A percentile compares a stretch with the other conserved stretches of the same genome.
phyloP scores from a whole-genome alignment of 2,113 vertebrate genomes.

The Orientallactaga bullata region DNA sequence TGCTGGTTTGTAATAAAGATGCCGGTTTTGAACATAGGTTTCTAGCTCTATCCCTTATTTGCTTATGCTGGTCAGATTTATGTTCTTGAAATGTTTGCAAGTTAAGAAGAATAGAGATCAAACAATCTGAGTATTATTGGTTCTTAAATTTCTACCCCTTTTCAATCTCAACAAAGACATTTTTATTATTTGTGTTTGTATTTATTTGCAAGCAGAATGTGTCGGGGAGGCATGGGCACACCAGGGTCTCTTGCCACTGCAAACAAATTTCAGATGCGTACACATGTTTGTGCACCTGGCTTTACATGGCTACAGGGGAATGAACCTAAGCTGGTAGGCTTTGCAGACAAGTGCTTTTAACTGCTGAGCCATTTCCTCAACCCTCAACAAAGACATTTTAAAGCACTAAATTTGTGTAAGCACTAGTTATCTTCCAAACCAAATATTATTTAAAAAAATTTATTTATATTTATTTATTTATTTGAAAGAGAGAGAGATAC shows the following conservation, averaged over 20 bases:
- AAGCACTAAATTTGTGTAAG: neutral
- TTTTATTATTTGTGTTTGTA: neutral
- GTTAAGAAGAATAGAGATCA: neutral
- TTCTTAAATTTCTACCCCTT: neutral
- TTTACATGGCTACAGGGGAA: too few relatives aligned
- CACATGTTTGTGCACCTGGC: too few relatives aligned
- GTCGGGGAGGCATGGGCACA: too few relatives aligned
- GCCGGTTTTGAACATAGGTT: neutral
- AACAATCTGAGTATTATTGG: neutral
- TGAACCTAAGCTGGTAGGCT: too few relatives aligned
- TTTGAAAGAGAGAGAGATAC: too few relatives aligned
- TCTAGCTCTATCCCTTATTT: neutral
- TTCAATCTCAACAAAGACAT: constrained; percentile 9
- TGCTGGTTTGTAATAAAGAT: neutral
- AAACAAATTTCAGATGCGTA: too few relatives aligned
- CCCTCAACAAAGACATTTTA: neutral
- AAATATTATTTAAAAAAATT: neutral
- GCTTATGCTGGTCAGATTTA: neutral
- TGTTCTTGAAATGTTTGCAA: neutral
- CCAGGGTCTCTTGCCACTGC: too few relatives aligned
- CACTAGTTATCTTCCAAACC: neutral
- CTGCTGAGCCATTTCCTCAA: too few relatives aligned
- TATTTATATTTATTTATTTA: neutral
- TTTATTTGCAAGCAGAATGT: too few relatives aligned
- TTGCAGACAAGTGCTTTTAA: too few relatives aligned